These are phyloP conservation scores for Pogonomyrmex californicus DNA, from an alignment of 1,140 invertebrate species.

Conservation along the genomic window DNA sequence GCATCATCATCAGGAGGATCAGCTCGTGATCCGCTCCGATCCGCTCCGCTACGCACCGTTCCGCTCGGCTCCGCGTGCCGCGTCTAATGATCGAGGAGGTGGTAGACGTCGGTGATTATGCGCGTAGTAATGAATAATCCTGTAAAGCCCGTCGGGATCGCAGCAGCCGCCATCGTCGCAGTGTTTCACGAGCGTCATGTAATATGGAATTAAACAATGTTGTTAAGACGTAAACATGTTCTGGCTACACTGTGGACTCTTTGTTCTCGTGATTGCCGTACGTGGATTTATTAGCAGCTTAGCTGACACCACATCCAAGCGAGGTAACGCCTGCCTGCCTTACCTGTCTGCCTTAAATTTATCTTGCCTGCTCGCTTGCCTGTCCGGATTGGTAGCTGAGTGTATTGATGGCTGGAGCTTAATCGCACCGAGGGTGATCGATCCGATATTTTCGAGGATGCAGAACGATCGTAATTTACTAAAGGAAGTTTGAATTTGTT, in stretches of 20 bases:
- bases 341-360: constrained; percentile 33
- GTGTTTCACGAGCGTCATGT: constrained; percentile 84
- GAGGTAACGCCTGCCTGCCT: constrained; percentile 81
- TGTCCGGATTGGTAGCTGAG: constrained; percentile 10
- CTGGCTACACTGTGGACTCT: constrained; percentile 87
- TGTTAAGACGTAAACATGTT: constrained; percentile 87
- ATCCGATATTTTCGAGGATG: not conserved
- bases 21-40: constrained; percentile 52
- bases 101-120: constrained; percentile 81
- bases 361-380: not conserved
- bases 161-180: constrained; percentile 76
- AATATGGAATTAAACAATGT: constrained; percentile 87
- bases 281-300: constrained; percentile 85
- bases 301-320: constrained; percentile 84
- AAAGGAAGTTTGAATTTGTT: not conserved
- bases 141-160: constrained; percentile 51
- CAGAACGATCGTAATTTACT: not conserved
- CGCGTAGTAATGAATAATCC: constrained; percentile 76
- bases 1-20: constrained; percentile 1
- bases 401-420: constrained; percentile 14
- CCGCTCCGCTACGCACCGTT: constrained; percentile 49
- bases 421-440: constrained; percentile 16
- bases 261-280: constrained; percentile 86
- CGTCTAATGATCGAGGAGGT: constrained; percentile 81
- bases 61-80: constrained; percentile 67